Percentiles rank a stretch among this genome's conserved stretches.
Conservation (phyloP, 2,888 invertebrate genomes). For the Drosophila kuntzei region DNA sequence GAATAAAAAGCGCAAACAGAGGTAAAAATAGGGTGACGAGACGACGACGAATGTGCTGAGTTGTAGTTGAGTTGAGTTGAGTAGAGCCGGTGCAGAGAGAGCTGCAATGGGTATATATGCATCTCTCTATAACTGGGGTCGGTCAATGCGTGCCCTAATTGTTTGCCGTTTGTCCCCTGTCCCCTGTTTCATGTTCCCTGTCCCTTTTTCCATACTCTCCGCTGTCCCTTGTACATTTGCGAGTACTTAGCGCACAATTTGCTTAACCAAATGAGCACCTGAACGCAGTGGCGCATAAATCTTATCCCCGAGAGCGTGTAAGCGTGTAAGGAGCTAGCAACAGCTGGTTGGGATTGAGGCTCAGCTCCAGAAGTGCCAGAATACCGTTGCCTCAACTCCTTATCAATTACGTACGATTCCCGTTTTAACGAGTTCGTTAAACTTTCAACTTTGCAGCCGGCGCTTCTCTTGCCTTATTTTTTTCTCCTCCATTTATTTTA, state of each 20-base stretch:
- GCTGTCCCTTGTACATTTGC: background rate
- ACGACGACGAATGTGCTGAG: constrained; percentile 10
- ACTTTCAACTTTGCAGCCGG: constrained; percentile 74
- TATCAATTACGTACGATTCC: constrained; percentile 80
- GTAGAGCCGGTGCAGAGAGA: constrained; percentile 22
- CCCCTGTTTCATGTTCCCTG: background rate
- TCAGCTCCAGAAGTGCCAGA: constrained; percentile 18
- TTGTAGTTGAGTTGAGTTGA: constrained; percentile 1
- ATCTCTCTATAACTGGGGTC: constrained; percentile 35
- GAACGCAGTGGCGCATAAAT: constrained; percentile 63
- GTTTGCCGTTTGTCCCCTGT: constrained; percentile 46
- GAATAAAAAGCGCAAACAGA: constrained; percentile 67
- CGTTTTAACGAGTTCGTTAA: constrained; percentile 82
- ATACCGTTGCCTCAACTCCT: constrained; percentile 62
- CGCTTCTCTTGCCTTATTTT: constrained; percentile 27
- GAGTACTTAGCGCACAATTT: constrained; percentile 69
- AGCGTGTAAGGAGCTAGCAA: constrained; percentile 28
- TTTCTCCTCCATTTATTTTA: background rate
- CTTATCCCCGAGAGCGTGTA: constrained; percentile 34
- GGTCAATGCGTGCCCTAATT: constrained; percentile 70
- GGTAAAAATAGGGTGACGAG: constrained; percentile 57
- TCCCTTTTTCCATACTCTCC: background rate
- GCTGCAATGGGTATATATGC: background rate
- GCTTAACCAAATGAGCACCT: constrained; percentile 65
- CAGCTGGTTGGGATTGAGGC: constrained; percentile 56